Conservation (phyloP, 2,113 vertebrate species). For the Saccopteryx leptura region DNA sequence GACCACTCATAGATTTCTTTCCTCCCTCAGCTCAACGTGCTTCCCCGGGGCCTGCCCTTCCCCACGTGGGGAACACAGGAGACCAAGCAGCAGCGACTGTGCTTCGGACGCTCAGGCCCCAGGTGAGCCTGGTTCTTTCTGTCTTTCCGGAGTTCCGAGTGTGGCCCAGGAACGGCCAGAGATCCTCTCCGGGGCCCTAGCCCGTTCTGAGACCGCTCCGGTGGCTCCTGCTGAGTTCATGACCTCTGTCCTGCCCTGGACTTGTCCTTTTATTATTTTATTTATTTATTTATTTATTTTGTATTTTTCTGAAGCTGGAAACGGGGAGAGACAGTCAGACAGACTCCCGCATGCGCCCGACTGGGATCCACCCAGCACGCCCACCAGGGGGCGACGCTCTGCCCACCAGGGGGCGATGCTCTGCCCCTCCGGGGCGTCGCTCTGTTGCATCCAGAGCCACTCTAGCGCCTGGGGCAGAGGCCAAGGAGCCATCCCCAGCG, state of each 20-base stretch:
- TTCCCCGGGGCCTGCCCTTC: background rate
- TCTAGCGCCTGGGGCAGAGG: too few relatives aligned
- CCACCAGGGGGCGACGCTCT: too few relatives aligned
- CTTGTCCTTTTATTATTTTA: too few relatives aligned
- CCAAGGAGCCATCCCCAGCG: too few relatives aligned
- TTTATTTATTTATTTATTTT: too few relatives aligned
- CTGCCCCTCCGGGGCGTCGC: too few relatives aligned
- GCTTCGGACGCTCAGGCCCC: background rate
- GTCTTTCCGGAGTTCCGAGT: background rate
- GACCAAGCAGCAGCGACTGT: background rate
- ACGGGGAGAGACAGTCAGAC: too few relatives aligned
- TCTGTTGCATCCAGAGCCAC: too few relatives aligned
- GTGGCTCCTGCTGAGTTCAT: background rate
- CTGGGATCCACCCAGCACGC: too few relatives aligned
- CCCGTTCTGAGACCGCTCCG: background rate
- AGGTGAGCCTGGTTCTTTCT: conserved; percentile 10
- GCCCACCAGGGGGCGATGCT: too few relatives aligned
- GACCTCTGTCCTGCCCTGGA: background rate
- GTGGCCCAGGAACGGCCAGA: background rate
- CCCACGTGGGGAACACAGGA: background rate
- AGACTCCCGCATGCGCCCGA: too few relatives aligned
- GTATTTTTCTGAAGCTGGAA: too few relatives aligned
- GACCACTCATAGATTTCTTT: conserved; percentile 46
- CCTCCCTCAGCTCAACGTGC: conserved; percentile 6
- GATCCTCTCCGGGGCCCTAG: background rate